Conservation (phyloP, 2,888 invertebrate species). For the Agonopterix heracliana region DNA sequence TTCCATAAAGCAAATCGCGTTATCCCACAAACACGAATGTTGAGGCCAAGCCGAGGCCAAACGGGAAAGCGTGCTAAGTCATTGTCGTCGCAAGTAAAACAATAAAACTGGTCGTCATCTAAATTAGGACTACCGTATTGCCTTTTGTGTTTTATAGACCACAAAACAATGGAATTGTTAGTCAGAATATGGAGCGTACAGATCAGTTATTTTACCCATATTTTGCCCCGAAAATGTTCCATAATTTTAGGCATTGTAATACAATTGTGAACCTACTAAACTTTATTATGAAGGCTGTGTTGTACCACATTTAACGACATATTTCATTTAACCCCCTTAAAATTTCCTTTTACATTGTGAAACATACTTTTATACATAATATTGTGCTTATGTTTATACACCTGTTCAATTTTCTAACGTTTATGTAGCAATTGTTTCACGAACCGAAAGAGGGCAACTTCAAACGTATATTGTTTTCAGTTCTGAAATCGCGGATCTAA, state of each 20-base stretch:
- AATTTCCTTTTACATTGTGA: not conserved
- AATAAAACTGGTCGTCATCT: conserved; percentile 27
- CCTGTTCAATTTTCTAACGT: conserved; percentile 36
- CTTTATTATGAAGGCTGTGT: no score
- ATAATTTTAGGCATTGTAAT: no score
- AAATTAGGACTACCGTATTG: conserved; percentile 26
- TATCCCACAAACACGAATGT: conserved; percentile 32
- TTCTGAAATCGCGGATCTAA: conserved; percentile 24
- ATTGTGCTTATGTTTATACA: conserved; percentile 33
- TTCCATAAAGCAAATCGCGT: conserved; percentile 17
- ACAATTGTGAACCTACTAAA: no score
- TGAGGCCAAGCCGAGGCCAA: conserved; percentile 11
- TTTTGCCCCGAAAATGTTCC: not conserved
- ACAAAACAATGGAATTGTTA: not conserved
- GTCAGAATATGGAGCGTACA: not conserved
- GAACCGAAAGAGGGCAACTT: conserved; percentile 38
- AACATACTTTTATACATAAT: not conserved
- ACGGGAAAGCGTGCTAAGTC: conserved; percentile 28
- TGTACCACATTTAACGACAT: no score
- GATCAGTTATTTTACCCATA: not conserved
- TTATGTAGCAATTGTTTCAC: conserved; percentile 34
- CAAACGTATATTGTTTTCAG: conserved; percentile 38
- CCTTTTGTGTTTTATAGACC: conserved; percentile 10
- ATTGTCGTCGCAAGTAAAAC: conserved; percentile 23
- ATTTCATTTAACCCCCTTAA: not conserved